Base-by-base conservation (phyloP, 2,113 vertebrate species). In the Pseudorhombus dupliciocellatus region DNA sequence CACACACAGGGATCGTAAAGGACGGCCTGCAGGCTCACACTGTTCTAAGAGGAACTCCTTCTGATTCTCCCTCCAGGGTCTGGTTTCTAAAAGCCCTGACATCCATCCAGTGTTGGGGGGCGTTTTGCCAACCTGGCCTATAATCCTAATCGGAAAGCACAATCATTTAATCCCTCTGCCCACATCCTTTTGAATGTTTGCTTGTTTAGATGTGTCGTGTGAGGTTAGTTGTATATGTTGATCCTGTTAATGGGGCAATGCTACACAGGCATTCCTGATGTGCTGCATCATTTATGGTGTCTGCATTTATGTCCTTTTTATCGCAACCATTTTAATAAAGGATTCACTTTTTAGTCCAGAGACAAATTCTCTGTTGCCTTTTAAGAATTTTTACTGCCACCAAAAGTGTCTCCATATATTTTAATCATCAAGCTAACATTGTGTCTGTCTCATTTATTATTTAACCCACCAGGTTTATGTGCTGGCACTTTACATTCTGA, bases 61-160 rank as follows among this genome's bases (percentile, higher is more conserved):
- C n/a, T 26, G 48, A 72, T 65, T 71, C 9, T 64, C 60, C 12
- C 54, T 61, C 20, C 55, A 73, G 55, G 34, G 53, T 65, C 50
- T 40, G 64, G 30, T 30, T 30, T n/a, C 11, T 63, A 24, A 63
- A 70, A 69, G 51, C 48, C 53, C 42, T 60, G 67, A 82, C 69
- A 58, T 77, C 10, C 65, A 15, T 70, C 34, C 46, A 69, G 46
- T 28, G 64, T 55, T 61, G 28, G 15, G 73, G 37, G 74, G 74
- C 16, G 0, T 68, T 1, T 28, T 30, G 46, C 55, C 80, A 84
- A 79, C 34, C 40, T 76, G 40, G 50, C 73, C 68, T 67, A 40
- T 73, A 84, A 84, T 82, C 72, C 70, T 74, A 57, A 80, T 76
- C 84, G 78, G 46, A 78, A 81, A 70, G 37, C 14, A 40, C 57